Conservation (phyloP, 2,113 vertebrate genomes). For the Illadopsis cleaveri region DNA sequence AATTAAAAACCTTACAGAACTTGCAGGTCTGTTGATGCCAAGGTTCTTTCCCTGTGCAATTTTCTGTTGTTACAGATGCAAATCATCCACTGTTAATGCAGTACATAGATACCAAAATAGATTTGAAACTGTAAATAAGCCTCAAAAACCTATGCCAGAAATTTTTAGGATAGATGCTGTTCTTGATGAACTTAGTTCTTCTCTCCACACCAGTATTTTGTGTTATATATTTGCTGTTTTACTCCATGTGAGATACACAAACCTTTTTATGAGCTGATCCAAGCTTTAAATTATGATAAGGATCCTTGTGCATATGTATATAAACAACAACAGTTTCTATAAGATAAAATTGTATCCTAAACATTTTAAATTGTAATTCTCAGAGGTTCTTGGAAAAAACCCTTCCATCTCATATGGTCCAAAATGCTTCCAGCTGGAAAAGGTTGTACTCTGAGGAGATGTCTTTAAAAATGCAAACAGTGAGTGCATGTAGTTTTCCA, state of each 20-base stretch:
- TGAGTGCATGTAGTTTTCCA: not conserved
- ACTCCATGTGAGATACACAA: not conserved
- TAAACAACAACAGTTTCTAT: not conserved
- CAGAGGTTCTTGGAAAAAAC: not conserved
- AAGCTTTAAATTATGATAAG: not conserved
- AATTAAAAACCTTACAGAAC: not conserved
- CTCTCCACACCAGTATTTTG: not conserved
- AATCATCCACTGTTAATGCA: not conserved
- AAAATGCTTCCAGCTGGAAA: not conserved
- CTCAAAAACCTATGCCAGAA: not conserved
- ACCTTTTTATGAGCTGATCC: not conserved
- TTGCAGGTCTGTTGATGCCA: not conserved
- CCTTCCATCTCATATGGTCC: not conserved
- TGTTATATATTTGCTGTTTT: not conserved
- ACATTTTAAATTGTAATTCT: not conserved
- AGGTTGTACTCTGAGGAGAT: not conserved
- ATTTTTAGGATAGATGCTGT: not conserved
- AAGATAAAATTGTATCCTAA: not conserved
- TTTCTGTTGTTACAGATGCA: not conserved
- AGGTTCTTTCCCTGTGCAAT: not conserved
- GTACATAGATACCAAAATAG: not conserved
- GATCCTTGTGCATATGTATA: not conserved
- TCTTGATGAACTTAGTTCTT: not conserved
- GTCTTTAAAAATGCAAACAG: not conserved
- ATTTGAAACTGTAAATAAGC: not conserved